These are phyloP conservation scores for Uropetala carovei DNA, from an alignment of 2,888 invertebrate species.

Conservation along the genomic window DNA sequence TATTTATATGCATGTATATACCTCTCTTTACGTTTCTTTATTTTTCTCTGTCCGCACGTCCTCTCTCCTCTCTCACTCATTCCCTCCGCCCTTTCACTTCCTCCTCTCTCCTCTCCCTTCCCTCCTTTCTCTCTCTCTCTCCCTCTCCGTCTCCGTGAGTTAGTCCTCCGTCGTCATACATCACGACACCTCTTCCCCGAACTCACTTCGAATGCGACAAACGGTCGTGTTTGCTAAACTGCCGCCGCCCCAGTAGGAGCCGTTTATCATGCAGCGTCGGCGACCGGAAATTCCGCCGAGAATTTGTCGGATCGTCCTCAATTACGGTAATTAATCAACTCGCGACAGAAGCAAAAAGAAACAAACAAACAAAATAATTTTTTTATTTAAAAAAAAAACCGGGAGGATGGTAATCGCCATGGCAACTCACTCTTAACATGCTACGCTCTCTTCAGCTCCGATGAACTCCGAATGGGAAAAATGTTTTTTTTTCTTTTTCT, in stretches of 20 bases:
- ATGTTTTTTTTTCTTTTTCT: too few species aligned
- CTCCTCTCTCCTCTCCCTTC: background rate
- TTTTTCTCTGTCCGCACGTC: too few species aligned
- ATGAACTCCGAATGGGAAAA: too few species aligned
- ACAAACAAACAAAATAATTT: too few species aligned
- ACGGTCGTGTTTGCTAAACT: background rate
- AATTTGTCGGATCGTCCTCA: background rate
- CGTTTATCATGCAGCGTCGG: background rate
- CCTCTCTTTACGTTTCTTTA: too few species aligned
- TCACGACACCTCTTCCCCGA: background rate
- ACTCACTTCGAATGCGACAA: background rate
- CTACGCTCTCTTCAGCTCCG: too few species aligned
- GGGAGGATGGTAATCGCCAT: too few species aligned
- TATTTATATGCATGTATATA: too few species aligned
- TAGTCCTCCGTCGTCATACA: background rate
- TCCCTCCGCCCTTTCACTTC: too few species aligned
- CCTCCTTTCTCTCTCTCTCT: background rate
- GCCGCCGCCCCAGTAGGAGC: background rate
- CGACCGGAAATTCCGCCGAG: background rate
- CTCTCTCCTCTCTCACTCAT: background rate
- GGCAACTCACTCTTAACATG: too few species aligned
- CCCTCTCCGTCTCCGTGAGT: background rate
- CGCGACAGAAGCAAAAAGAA: too few species aligned
- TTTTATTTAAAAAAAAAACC: too few species aligned
- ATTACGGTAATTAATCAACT: conserved; percentile 5